Percentiles rank a stretch among this genome's conserved stretches.
These are phyloP conservation scores for Dimorphilus gyrociliatus DNA, from an alignment of 2,888 invertebrate species.

Conservation along the genomic window DNA sequence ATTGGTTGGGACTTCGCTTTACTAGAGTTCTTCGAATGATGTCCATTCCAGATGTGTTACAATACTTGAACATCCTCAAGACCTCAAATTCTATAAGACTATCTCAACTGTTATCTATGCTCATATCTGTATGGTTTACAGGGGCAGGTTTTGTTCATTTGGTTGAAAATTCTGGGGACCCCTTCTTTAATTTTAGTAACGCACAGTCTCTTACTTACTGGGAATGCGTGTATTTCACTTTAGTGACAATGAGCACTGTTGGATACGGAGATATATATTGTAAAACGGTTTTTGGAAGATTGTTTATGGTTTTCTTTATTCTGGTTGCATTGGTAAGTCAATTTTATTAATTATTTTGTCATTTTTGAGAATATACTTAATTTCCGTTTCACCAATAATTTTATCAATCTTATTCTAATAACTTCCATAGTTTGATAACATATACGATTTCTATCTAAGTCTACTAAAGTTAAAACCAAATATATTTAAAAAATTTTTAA, in stretches of 20 bases:
- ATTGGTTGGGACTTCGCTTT: slow-evolving; percentile 93
- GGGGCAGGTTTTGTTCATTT: slow-evolving; percentile 98
- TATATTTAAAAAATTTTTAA: too few relatives aligned
- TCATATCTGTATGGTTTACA: slow-evolving; percentile 98
- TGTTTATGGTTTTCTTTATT: slow-evolving; percentile 98
- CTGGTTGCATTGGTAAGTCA: slow-evolving; percentile 98
- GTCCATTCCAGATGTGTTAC: slow-evolving; percentile 99
- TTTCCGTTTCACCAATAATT: too few relatives aligned
- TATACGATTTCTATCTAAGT: too few relatives aligned
- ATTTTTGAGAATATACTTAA: too few relatives aligned
- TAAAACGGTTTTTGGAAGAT: slow-evolving; percentile 89
- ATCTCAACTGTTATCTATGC: slow-evolving; percentile 98
- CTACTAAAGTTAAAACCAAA: too few relatives aligned
- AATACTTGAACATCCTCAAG: slow-evolving; percentile 99
- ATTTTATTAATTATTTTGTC: too few relatives aligned
- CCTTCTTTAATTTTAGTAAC: slow-evolving; percentile 75
- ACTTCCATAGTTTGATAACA: too few relatives aligned
- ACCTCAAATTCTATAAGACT: slow-evolving; percentile 99
- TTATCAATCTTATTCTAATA: too few relatives aligned
- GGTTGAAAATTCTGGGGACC: slow-evolving; percentile 99
- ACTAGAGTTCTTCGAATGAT: slow-evolving; percentile 96
- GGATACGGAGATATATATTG: slow-evolving; percentile 98
- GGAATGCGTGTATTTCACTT: slow-evolving; percentile 98
- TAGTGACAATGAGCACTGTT: slow-evolving; percentile 99
- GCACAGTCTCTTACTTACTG: slow-evolving; percentile 86